These are phyloP conservation scores for Etheostoma nigrum DNA, from an alignment of 2,797 vertebrate genomes.

Conservation along the genomic window DNA sequence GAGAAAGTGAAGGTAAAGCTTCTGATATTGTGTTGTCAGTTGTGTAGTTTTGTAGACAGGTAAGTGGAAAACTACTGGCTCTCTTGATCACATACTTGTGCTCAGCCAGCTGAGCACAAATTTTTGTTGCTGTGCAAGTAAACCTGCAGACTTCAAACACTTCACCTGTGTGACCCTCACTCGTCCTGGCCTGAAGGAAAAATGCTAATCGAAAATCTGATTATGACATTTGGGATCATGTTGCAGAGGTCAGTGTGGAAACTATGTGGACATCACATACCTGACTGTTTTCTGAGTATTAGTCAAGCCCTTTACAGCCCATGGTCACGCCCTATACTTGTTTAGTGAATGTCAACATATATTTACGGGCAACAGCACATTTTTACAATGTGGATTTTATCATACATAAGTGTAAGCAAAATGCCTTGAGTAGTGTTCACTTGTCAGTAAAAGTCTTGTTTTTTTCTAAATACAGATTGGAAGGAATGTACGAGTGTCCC, in stretches of 20 bases:
- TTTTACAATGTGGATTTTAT: background rate
- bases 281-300: background rate
- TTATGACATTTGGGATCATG: background rate
- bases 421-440: background rate
- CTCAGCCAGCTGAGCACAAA: constrained; percentile 37
- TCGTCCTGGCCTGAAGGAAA: background rate
- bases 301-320: background rate
- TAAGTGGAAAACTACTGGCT: constrained; percentile 62
- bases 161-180: constrained; percentile 34
- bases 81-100: constrained; percentile 28
- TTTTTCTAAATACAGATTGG: constrained; percentile 66
- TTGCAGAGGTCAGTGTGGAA: constrained; percentile 1
- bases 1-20: background rate
- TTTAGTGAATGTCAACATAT: constrained; percentile 8
- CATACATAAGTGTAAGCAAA: background rate
- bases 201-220: background rate
- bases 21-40: constrained; percentile 4
- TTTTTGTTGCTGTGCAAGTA: constrained; percentile 50
- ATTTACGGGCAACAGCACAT: constrained; percentile 18
- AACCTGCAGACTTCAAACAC: constrained; percentile 11
- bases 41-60: background rate
- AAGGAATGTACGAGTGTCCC: constrained; percentile 86
- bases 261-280: background rate
- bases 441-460: constrained; percentile 36
- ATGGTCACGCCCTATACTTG: background rate